Conservation (phyloP, 1,140 invertebrate species). For the Saccostrea cuccullata region DNA sequence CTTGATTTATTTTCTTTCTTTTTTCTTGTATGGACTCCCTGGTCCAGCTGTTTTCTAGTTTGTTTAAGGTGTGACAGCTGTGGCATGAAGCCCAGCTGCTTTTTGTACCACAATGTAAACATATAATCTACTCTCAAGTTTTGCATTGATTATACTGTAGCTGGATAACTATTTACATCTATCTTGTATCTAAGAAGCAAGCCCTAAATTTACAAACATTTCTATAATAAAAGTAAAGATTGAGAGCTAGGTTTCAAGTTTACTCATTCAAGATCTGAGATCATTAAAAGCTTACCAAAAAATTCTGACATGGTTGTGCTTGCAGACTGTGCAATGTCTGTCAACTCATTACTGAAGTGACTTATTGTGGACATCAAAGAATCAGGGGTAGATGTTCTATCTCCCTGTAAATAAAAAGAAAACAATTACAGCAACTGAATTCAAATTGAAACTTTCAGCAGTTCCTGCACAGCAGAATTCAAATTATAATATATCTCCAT, state of each 20-base stretch:
- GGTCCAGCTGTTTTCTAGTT: too few species aligned
- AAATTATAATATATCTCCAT: not conserved
- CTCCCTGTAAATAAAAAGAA: not conserved
- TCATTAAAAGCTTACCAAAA: conserved; percentile 67
- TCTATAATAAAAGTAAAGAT: not conserved
- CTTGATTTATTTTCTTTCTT: not conserved
- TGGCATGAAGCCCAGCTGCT: not conserved
- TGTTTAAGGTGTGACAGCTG: not conserved
- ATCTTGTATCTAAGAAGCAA: not conserved
- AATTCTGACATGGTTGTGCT: conserved; percentile 73
- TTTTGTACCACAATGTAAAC: not conserved
- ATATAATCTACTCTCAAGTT: not conserved
- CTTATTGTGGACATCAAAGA: conserved; percentile 76
- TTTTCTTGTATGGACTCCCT: not conserved
- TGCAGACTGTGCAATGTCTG: conserved; percentile 73
- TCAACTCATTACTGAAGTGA: conserved; percentile 68
- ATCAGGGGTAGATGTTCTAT: conserved; percentile 62
- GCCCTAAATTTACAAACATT: not conserved
- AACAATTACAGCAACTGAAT: not conserved
- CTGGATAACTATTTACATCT: not conserved
- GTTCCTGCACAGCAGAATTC: not conserved
- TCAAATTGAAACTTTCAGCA: not conserved
- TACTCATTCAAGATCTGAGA: not conserved
- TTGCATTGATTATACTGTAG: too few species aligned
- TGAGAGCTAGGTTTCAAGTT: not conserved